phyloP scores from a whole-genome alignment of 2,113 vertebrate genomes.

The Gambusia holbrooki region DNA sequence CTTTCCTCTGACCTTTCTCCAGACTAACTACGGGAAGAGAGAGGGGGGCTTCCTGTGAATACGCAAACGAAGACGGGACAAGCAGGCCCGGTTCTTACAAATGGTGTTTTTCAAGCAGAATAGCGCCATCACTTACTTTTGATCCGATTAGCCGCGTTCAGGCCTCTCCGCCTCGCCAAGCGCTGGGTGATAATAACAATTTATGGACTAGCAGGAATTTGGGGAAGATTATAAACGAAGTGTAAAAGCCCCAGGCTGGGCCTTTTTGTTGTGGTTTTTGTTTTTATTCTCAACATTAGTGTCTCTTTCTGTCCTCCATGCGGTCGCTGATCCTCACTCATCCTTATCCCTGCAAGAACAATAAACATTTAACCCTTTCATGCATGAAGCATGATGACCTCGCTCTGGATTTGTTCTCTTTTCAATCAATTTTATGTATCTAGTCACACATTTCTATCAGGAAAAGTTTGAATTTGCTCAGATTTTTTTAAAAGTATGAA shows the following conservation, averaged over 20 bases:
- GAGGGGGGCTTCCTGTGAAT: constrained; percentile 19
- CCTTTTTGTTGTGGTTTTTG: neutral
- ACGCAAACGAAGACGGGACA: constrained; percentile 25
- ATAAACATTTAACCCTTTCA: neutral
- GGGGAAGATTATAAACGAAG: constrained; percentile 62
- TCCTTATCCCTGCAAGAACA: constrained; percentile 16
- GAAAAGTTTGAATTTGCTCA: too few relatives aligned
- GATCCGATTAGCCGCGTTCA: constrained; percentile 63
- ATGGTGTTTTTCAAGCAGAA: constrained; percentile 57
- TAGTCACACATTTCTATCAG: neutral
- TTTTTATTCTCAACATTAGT: constrained; percentile 56
- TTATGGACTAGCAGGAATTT: constrained; percentile 62
- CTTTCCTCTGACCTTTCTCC: constrained; percentile 70
- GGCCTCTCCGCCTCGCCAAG: constrained; percentile 28
- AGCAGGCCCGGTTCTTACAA: constrained; percentile 55
- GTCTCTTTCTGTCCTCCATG: constrained; percentile 45
- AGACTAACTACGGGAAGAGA: constrained; percentile 19
- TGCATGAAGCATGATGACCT: neutral
- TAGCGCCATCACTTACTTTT: constrained; percentile 68
- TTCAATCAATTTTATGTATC: neutral
- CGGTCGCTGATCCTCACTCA: constrained; percentile 1
- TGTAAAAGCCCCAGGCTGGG: constrained; percentile 49
- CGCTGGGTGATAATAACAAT: constrained; percentile 48
- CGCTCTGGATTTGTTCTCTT: neutral
- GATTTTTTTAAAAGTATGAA: too few relatives aligned